phyloP scores from a whole-genome alignment of 2,113 vertebrate genomes.

The Notothenia rossii region DNA sequence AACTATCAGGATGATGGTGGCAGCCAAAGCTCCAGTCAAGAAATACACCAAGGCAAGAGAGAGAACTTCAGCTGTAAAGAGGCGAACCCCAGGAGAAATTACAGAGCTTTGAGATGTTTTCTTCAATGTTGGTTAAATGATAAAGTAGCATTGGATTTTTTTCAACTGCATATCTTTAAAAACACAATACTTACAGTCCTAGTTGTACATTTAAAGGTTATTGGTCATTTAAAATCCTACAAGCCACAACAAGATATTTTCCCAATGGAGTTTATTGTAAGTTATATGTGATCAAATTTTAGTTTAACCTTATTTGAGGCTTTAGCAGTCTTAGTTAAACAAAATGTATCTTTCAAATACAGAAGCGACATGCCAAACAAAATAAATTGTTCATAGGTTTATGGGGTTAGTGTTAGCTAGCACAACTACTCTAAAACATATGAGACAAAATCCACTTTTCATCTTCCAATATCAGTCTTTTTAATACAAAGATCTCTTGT shows the following conservation, averaged over 20 bases:
- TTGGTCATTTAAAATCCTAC: not conserved
- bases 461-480: not conserved
- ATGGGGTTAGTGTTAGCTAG: no score
- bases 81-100: not conserved
- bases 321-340: no score
- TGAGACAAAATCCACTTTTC: not conserved
- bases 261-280: no score
- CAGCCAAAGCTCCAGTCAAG: slow-evolving; percentile 31
- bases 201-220: not conserved
- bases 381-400: not conserved
- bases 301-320: no score
- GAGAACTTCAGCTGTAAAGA: not conserved
- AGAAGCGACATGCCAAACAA: not conserved
- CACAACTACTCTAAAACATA: not conserved
- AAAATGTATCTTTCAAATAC: not conserved
- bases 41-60: slow-evolving; percentile 1
- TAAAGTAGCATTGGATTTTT: not conserved
- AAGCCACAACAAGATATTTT: no score
- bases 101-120: not conserved
- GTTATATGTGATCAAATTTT: no score
- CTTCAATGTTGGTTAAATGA: not conserved
- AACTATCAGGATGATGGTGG: slow-evolving; percentile 16
- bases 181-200: not conserved
- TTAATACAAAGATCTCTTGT: no score
- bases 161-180: not conserved